Base-by-base conservation (phyloP, 2,113 vertebrate genomes). In the Trogon surrucura region DNA sequence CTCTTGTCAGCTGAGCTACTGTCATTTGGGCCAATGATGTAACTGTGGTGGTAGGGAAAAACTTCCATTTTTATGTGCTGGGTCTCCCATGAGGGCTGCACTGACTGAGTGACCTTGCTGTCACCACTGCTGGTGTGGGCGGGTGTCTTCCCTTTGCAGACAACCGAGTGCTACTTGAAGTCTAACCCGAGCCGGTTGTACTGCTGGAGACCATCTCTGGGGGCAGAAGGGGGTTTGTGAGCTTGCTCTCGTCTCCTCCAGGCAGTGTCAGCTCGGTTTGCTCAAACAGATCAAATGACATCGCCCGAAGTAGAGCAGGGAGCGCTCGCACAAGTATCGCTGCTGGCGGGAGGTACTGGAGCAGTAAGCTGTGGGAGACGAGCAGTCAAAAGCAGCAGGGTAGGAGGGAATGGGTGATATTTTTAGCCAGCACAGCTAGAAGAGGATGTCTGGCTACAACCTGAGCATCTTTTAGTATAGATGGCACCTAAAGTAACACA, bases 391-490 rank as follows among this genome's bases (percentile, higher is more conserved):
- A 88, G 74, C 85, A 93, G 66, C 91, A 75, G 66, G 73, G 73
- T 89, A 81, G 91, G 77, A 92, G 61, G 65, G 61, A 82, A 74
- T 2, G 11, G 80, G 38, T 71, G 70, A 57, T 92, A 79, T 87
- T 95, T 97, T 95, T 93, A 97, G 89, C 65, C 56, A 82, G 77
- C 61, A 62, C 61, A 95, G 69, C 86, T 78, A 93, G 75, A 93
- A 71, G 60, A 91, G 21, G 66, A 57, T 64, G 48, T 83, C 92
- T 80, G 54, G 69, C 83, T 83, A 34, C 84, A 64, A 74, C 77
- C 82, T 82, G 74, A 90, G 47, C 80, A 93, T 95, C 94, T 84
- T 64, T 82, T 80, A 78, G 47, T 88, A 67, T 54, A 92, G 91
- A 57, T 25, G 85, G 41, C 41, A 77, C 80, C 67, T 85, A 65